Evolutionary conservation across 2,113 vertebrate genomes (phyloP).

Genomic region (Chloropsis cyanopogon): DNA sequence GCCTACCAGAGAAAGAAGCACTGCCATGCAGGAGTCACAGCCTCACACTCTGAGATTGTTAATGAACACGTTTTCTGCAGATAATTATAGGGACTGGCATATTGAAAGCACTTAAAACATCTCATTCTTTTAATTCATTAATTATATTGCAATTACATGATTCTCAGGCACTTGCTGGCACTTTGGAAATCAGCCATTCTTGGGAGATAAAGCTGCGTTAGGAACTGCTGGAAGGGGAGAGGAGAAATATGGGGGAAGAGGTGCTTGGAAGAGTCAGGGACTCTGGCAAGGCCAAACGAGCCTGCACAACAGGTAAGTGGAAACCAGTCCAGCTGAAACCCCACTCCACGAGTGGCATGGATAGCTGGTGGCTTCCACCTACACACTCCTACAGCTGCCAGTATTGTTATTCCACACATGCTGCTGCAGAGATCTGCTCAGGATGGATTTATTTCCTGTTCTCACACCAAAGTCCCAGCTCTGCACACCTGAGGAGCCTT

Average conservation of each 20-base stretch:
- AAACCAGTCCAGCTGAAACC: slow-evolving; percentile 28
- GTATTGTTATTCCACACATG: background rate
- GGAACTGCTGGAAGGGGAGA: background rate
- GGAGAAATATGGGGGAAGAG: background rate
- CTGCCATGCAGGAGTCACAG: slow-evolving; percentile 17
- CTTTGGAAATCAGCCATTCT: slow-evolving; percentile 73
- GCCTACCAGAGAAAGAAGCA: background rate
- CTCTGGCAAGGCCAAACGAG: background rate
- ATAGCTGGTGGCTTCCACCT: background rate
- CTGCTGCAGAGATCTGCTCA: background rate
- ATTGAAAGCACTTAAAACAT: slow-evolving; percentile 80
- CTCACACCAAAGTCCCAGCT: background rate
- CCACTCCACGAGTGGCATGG: background rate
- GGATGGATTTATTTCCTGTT: slow-evolving; percentile 2
- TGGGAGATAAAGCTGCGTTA: slow-evolving; percentile 34
- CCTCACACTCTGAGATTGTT: slow-evolving; percentile 55
- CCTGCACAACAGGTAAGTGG: slow-evolving; percentile 26
- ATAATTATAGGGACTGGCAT: slow-evolving; percentile 80
- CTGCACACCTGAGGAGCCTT: background rate
- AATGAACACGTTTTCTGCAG: slow-evolving; percentile 76
- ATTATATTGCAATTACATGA: slow-evolving; percentile 80
- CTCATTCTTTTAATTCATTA: slow-evolving; percentile 83
- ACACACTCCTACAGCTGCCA: background rate
- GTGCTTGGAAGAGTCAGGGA: background rate
- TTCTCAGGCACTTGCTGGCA: slow-evolving; percentile 67